These are phyloP conservation scores for Tenthredo mesomela DNA, from an alignment of 2,888 invertebrate genomes.

Conservation along the genomic window DNA sequence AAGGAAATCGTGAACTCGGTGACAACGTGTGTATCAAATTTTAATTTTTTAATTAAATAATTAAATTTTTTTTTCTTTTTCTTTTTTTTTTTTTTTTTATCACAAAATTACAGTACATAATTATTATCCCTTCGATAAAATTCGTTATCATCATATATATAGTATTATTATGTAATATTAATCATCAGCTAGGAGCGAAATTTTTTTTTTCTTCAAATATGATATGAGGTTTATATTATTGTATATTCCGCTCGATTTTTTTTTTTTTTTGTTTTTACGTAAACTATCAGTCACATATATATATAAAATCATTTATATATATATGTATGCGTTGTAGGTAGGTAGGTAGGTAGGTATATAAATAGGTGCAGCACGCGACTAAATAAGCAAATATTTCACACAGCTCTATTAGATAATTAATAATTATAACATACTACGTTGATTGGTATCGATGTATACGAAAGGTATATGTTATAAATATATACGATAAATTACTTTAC, in stretches of 20 bases:
- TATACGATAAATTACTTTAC: background rate
- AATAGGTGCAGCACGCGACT: constrained; percentile 3
- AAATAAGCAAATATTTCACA: constrained; percentile 5
- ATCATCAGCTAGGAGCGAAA: background rate
- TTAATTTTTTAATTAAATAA: background rate
- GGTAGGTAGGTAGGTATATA: background rate
- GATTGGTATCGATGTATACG: constrained; percentile 29
- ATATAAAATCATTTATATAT: background rate
- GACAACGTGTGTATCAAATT: background rate
- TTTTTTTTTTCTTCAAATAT: background rate
- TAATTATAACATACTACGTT: constrained; percentile 27
- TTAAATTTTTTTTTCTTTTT: background rate
- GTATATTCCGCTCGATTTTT: background rate
- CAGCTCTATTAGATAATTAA: constrained; percentile 19
- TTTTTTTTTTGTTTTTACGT: no score
- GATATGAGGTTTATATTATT: background rate
- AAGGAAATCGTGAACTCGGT: constrained; percentile 25
- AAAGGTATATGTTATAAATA: background rate
- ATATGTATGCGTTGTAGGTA: background rate
- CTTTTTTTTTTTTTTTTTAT: constrained; percentile 39
- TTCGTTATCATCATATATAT: background rate
- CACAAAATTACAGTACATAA: constrained; percentile 51
- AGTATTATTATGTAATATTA: background rate
- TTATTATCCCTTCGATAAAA: constrained; percentile 8
- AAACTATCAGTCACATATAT: background rate